These are phyloP conservation scores for Spatulosminthurus flaviceps DNA, from an alignment of 2,888 invertebrate genomes.

Conservation along the genomic window DNA sequence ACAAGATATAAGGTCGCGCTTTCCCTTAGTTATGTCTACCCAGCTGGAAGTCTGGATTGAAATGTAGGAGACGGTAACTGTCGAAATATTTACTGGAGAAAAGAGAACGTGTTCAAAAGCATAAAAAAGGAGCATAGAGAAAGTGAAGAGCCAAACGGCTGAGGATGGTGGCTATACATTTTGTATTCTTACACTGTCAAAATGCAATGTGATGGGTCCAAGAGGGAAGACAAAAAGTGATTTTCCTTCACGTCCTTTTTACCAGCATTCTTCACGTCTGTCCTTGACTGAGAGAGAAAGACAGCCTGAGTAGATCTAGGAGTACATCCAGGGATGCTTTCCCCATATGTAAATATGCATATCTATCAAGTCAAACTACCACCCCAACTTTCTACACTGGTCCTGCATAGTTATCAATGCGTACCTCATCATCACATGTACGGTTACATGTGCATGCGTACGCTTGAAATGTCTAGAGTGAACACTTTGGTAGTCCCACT, in stretches of 20 bases:
- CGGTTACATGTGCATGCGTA: too few species aligned
- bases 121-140: conserved; percentile 3
- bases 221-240: conserved; percentile 33
- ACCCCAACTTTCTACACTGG: too few species aligned
- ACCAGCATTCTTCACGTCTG: neutral
- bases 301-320: too few species aligned
- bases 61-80: conserved; percentile 35
- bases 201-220: conserved; percentile 29
- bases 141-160: too few species aligned
- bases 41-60: conserved; percentile 19
- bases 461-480: neutral
- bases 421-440: too few species aligned
- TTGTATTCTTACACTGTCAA: neutral
- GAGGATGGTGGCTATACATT: neutral
- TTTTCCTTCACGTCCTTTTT: conserved; percentile 21
- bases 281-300: too few species aligned
- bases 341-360: too few species aligned
- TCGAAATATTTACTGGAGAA: conserved; percentile 32
- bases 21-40: too few species aligned
- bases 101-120: neutral
- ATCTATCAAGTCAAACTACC: too few species aligned
- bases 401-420: too few species aligned
- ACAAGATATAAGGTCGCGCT: too few species aligned
- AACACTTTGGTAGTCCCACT: neutral
- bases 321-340: neutral